Evolutionary conservation across 2,888 invertebrate species (phyloP).

Genomic region (Tipula lateralis): DNA sequence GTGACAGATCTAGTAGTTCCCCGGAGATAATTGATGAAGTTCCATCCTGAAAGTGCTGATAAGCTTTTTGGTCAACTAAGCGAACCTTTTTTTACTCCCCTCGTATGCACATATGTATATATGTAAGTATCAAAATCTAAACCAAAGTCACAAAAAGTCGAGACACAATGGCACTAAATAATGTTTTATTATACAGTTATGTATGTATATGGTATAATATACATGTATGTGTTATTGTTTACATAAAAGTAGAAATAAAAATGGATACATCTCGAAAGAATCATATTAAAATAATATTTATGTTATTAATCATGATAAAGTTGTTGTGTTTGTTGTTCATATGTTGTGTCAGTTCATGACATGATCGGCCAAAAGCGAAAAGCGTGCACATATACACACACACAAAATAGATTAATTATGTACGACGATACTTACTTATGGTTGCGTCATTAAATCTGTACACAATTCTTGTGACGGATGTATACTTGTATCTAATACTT

Average conservation of each 20-base stretch:
- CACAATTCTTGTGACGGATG: not conserved
- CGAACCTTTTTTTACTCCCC: too few relatives aligned
- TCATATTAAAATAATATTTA: not conserved
- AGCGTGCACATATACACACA: not conserved
- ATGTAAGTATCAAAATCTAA: not conserved
- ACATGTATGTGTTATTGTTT: not conserved
- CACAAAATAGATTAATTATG: not conserved
- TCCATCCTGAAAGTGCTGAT: too few relatives aligned
- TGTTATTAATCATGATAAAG: not conserved
- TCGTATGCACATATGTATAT: not conserved
- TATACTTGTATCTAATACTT: not conserved
- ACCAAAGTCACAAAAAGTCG: not conserved
- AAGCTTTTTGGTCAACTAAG: too few relatives aligned
- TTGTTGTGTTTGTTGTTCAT: not conserved
- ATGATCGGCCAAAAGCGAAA: not conserved
- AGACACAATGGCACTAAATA: not conserved
- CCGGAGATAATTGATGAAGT: too few relatives aligned
- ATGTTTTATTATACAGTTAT: not conserved
- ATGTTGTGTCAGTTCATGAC: not conserved
- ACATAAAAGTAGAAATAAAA: not conserved
- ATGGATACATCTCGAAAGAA: not conserved
- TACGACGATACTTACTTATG: not conserved
- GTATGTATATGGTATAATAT: not conserved
- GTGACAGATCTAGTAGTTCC: too few relatives aligned
- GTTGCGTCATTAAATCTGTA: not conserved